Base-by-base conservation (phyloP, 2,797 vertebrate genomes). In the Acridotheres tristis region DNA sequence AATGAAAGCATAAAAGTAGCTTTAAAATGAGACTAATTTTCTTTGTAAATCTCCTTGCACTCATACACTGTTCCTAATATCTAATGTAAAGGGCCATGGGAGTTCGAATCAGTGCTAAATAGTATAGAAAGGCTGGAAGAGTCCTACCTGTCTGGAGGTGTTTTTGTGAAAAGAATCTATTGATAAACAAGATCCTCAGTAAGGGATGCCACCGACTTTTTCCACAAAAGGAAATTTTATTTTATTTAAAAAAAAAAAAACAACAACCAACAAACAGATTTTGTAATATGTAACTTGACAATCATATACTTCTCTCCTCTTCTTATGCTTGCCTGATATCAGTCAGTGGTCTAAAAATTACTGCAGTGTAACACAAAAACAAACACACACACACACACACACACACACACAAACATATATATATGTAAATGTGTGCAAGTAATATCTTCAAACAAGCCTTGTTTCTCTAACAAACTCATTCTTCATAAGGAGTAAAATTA, bases 321-420 rank as follows among this genome's bases (percentile, higher is more conserved):
- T 55, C 50, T 67, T 6, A 5, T 22, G 22, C 18, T 55, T 82
- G 21, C 16, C 38, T 79, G 47, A 85, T 76, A 40, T 57, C 45
- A 57, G 12, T 32, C 54, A 65, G 18, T 45, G 50, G 9, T 53
- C 23, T 50, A 36, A 75, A 63, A 75, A 13, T 7, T 32, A 27
- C 14, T 66, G n/a, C n/a, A 40, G 3, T 16, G 17, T 68, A 45
- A 68, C 17, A 61, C 8, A 68, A n/a, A 36, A 13, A 36, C 18
- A 71, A 16, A 19, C 11, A 22, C 10, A 18, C 13, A 47, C 7
- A 15, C 2, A 21, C 5, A 19, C 11, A 22, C 10, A 18, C 13
- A 47, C 7, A 15, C 2, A 21, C 5, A 4, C 7, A 30, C 6
- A 23, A 3, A 4, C 4, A 50, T 3, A 30, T 20, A 30, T 11